phyloP scores from a whole-genome alignment of 2,113 vertebrate species.

The Mola mola region DNA sequence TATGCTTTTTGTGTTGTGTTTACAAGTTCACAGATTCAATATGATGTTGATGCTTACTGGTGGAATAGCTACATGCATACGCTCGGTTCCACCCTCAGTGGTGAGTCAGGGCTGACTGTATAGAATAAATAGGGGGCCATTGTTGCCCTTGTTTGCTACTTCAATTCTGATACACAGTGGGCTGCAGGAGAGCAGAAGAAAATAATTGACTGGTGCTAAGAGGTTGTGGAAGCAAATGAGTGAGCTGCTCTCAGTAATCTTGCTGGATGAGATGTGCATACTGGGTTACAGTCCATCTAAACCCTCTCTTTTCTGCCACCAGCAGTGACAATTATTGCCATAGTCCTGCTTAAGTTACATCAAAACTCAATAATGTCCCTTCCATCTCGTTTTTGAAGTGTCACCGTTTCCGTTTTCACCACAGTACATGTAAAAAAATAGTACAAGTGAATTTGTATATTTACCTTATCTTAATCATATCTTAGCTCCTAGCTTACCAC shows the following conservation, averaged over 20 bases:
- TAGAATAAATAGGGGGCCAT: constrained; percentile 3
- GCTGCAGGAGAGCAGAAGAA: constrained; percentile 29
- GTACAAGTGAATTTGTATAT: too few species aligned
- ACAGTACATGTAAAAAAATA: neutral
- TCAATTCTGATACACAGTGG: constrained; percentile 13
- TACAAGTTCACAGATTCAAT: constrained; percentile 2
- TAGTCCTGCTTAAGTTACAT: constrained; percentile 10
- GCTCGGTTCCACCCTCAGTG: neutral
- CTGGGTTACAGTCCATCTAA: constrained; percentile 32
- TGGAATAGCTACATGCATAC: neutral
- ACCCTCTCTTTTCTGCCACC: constrained; percentile 18
- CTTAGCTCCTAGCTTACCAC: too few species aligned
- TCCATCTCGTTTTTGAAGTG: constrained; percentile 6
- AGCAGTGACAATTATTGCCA: constrained; percentile 36
- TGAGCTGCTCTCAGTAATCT: constrained; percentile 45
- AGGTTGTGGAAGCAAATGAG: constrained; percentile 44
- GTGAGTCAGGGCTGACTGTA: neutral
- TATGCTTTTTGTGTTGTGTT: neutral
- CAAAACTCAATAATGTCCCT: constrained; percentile 8
- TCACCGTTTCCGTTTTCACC: neutral
- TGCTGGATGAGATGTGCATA: constrained; percentile 36
- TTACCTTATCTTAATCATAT: too few species aligned
- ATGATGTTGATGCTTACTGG: neutral
- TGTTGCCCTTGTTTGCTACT: constrained; percentile 23
- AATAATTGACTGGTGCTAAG: constrained; percentile 52